Conservation (phyloP, 2,113 vertebrate species). For the Meleagris gallopavo region DNA sequence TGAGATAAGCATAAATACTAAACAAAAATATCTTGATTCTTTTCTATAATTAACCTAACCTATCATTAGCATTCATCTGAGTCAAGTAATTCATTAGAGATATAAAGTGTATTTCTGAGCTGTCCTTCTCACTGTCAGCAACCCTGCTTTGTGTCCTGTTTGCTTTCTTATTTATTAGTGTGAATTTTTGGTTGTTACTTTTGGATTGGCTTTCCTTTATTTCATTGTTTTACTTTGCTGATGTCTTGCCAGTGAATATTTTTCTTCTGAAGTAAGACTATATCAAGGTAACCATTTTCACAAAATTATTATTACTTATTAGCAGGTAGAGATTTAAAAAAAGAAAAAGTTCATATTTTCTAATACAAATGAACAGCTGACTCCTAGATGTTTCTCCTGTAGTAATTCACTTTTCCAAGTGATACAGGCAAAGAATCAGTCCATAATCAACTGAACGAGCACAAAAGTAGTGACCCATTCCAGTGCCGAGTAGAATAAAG, state of each 20-base stretch:
- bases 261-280: background rate
- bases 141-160: background rate
- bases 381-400: background rate
- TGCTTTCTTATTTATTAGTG: background rate
- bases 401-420: background rate
- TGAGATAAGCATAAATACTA: background rate
- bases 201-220: background rate
- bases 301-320: conserved; percentile 6
- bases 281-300: background rate
- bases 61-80: background rate
- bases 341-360: background rate
- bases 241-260: background rate
- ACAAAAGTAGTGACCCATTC: background rate
- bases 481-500: background rate
- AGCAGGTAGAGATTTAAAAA: background rate
- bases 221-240: background rate
- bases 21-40: background rate
- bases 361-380: background rate
- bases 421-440: background rate
- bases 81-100: background rate
- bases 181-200: background rate
- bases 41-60: background rate
- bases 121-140: background rate
- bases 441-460: background rate
- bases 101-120: background rate